Base-by-base conservation (phyloP, 1,140 invertebrate species). In the Cotesia vestalis region DNA sequence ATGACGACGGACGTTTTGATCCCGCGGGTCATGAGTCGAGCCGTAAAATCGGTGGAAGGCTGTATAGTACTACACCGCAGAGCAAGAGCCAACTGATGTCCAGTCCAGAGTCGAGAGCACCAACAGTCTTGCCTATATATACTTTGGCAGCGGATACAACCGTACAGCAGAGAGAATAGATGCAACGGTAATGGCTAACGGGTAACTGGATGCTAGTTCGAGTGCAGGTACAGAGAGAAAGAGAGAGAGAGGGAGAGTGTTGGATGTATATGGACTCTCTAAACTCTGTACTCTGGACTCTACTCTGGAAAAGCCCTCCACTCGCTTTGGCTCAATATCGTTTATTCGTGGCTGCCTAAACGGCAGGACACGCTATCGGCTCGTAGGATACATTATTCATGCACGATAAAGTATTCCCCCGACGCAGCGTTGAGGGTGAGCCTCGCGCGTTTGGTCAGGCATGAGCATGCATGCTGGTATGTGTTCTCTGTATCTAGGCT, bases 331-430 rank as follows among this genome's bases (percentile, higher is more conserved):
- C 62, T 79, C 78, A 79, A 79, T 79, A 78, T 78, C 78, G 77
- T 76, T 57, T 73, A 69, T 57, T 75, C 78, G 73, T 76, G 72
- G 75, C 73, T 75, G 73, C 79, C 80, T 81, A 80, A 82, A 82
- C 78, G 78, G 79, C 78, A 77, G 75, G 57, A 76, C 75, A 76
- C 74, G 76, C 76, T 80, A 80, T 81, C 79, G 77, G 76, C 79
- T 60, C 67, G 70, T 70, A 71, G 75, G 66, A 81, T 82, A 78
- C 80, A 82, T 82, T 82, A 82, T 82, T 82, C 80, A 81, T 81
- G 77, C 78, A 76, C 76, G 78, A 82, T 81, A 80, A 80, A 82
- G 77, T 82, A 81, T 82, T 81, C 76, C 72, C 74, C 73, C 73
- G 76, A 63, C 63, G 69, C 38, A 66, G 20, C 53, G 40, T 59